Conservation (phyloP, 2,113 vertebrate species). For the Progne subis region DNA sequence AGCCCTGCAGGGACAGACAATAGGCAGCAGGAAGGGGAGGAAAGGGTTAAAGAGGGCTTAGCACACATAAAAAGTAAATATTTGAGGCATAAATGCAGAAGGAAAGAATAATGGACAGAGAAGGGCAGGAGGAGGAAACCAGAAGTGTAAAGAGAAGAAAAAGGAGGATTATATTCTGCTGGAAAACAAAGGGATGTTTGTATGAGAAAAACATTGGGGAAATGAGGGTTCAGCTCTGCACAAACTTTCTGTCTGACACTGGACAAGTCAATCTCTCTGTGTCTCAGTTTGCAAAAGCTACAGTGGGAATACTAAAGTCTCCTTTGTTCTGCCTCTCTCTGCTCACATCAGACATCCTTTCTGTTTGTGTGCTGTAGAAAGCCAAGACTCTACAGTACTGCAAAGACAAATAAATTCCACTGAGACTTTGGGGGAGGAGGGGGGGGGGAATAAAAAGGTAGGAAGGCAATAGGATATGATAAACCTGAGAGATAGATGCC, state of each 20-base stretch:
- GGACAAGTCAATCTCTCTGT: conserved; percentile 43
- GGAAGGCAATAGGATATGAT: background rate
- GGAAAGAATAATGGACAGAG: conserved; percentile 25
- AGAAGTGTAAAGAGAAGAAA: conserved; percentile 38
- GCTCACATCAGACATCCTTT: background rate
- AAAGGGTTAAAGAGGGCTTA: conserved; percentile 37
- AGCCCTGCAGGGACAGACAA: background rate
- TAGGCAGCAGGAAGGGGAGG: background rate
- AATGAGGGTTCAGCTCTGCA: background rate
- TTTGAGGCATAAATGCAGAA: conserved; percentile 17
- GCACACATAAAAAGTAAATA: conserved; percentile 22
- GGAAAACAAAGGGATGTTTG: conserved; percentile 43
- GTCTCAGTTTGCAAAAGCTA: conserved; percentile 26
- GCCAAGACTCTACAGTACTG: background rate
- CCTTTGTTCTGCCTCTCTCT: conserved; percentile 27
- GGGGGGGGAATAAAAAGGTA: background rate
- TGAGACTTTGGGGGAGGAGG: background rate
- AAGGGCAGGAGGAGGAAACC: conserved; percentile 5
- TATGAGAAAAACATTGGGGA: conserved; percentile 1
- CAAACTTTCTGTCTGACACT: conserved; percentile 44
- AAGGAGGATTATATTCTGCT: conserved; percentile 24
- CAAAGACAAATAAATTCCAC: background rate
- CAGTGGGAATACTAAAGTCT: background rate
- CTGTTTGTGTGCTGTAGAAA: background rate
- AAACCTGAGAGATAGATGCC: background rate